phyloP scores from a whole-genome alignment of 2,113 vertebrate genomes.

The Leptobrachium leishanense region DNA sequence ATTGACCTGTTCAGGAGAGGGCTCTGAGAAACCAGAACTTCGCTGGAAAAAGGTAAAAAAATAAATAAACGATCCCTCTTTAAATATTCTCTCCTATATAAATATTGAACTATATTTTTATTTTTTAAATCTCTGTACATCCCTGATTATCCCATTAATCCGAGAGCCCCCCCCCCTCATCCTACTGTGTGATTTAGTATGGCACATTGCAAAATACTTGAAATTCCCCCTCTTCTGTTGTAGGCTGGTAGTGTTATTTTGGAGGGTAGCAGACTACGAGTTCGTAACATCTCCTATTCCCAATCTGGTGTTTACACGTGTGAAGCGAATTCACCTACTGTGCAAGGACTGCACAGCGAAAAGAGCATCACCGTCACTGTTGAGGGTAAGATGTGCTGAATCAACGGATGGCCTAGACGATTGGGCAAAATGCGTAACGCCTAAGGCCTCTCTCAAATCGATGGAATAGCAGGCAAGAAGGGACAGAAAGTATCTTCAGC shows the following conservation, averaged over 20 bases:
- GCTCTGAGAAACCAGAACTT: slow-evolving; percentile 61
- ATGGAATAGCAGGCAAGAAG: no score
- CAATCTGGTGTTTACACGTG: slow-evolving; percentile 73
- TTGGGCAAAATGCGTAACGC: no score
- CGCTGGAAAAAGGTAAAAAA: slow-evolving; percentile 79
- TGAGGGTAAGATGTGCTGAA: slow-evolving; percentile 64
- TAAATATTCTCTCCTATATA: no score
- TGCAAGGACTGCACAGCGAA: slow-evolving; percentile 67
- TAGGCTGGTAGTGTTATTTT: slow-evolving; percentile 65
- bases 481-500: no score
- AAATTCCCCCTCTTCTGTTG: background rate
- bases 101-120: background rate
- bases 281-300: slow-evolving; percentile 59
- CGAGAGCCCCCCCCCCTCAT: background rate
- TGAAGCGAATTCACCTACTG: slow-evolving; percentile 65
- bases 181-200: background rate
- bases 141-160: background rate
- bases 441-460: no score
- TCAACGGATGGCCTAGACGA: no score
- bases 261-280: slow-evolving; percentile 55
- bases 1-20: slow-evolving; percentile 68
- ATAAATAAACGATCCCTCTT: background rate
- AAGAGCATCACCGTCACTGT: slow-evolving; percentile 67
- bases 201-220: background rate
- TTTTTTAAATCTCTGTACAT: background rate